These are phyloP conservation scores for Drosophila ananassae DNA, from an alignment of 1,140 invertebrate genomes.

Conservation along the genomic window DNA sequence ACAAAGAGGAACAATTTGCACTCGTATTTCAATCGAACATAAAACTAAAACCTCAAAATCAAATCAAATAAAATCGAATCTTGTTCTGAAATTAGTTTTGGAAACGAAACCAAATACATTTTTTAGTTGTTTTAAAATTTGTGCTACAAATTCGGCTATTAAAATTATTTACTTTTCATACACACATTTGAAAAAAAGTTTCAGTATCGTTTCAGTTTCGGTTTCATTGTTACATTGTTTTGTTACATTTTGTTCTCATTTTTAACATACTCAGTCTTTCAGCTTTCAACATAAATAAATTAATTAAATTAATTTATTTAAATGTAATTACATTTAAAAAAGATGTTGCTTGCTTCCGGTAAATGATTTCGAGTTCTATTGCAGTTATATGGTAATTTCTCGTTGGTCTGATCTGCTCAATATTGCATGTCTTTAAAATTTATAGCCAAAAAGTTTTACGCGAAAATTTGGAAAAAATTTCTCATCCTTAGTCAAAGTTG, in stretches of 20 bases:
- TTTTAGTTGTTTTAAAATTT: slow-evolving; percentile 61
- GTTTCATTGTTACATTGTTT: slow-evolving; percentile 37
- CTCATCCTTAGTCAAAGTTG: slow-evolving; percentile 70
- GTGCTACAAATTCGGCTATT: slow-evolving; percentile 82
- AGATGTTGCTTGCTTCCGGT: slow-evolving; percentile 66
- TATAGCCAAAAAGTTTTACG: slow-evolving; percentile 79
- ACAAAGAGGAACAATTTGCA: slow-evolving; percentile 56
- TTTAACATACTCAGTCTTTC: slow-evolving; percentile 83
- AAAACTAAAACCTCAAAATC: slow-evolving; percentile 8
- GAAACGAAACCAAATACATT: slow-evolving; percentile 27
- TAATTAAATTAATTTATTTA: slow-evolving; percentile 83
- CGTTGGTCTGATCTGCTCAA: slow-evolving; percentile 56
- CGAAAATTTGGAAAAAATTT: slow-evolving; percentile 78
- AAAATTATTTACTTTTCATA: slow-evolving; percentile 80
- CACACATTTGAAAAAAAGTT: slow-evolving; percentile 70
- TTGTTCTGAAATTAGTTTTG: slow-evolving; percentile 1
- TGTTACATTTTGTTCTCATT: slow-evolving; percentile 58
- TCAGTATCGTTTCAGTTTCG: slow-evolving; percentile 25
- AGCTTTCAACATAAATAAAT: slow-evolving; percentile 80
- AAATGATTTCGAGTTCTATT: slow-evolving; percentile 83
- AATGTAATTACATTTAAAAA: slow-evolving; percentile 77
- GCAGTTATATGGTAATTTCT: slow-evolving; percentile 81
- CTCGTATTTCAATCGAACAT: slow-evolving; percentile 34
- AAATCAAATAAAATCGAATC: slow-evolving; percentile 1
- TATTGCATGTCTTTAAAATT: slow-evolving; percentile 68